These are phyloP conservation scores for Meta bourneti DNA, from an alignment of 2,888 invertebrate species.

Conservation along the genomic window DNA sequence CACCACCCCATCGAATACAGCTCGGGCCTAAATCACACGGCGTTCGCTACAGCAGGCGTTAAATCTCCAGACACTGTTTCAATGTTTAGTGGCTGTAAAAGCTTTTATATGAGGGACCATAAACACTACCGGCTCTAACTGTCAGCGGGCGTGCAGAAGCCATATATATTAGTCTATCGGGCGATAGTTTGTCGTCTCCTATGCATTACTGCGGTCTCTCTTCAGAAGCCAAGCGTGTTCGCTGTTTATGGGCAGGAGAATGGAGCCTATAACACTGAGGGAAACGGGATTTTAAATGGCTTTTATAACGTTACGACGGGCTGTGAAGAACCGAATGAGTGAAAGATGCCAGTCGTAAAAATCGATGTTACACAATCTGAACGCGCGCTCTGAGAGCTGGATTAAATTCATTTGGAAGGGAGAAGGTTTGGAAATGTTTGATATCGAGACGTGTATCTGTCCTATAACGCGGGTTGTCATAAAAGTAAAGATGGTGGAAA, in stretches of 20 bases:
- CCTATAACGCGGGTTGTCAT: not conserved
- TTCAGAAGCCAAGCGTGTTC: not conserved
- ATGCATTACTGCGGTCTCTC: constrained; percentile 12
- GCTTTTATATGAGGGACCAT: constrained; percentile 39
- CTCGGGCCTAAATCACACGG: not conserved
- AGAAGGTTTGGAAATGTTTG: not conserved
- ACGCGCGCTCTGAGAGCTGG: not conserved
- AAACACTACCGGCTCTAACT: constrained; percentile 16
- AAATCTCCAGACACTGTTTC: constrained; percentile 30
- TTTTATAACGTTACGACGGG: constrained; percentile 48
- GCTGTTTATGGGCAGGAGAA: constrained; percentile 36
- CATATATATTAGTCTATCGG: constrained; percentile 12
- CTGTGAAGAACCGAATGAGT: not conserved
- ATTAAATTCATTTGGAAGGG: constrained; percentile 13
- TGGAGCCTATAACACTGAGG: constrained; percentile 22
- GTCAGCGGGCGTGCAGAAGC: constrained; percentile 24
- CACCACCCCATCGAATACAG: not conserved
- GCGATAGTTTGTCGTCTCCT: not conserved
- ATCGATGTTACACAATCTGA: constrained; percentile 10
- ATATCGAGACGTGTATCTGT: not conserved
- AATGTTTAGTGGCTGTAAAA: constrained; percentile 46
- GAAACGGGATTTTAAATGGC: constrained; percentile 49
- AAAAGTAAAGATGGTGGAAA: too few species aligned
- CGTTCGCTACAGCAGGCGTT: not conserved
- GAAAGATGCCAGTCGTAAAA: constrained; percentile 30